Conservation (phyloP, 1,140 invertebrate genomes). For the Conus ventricosus region DNA sequence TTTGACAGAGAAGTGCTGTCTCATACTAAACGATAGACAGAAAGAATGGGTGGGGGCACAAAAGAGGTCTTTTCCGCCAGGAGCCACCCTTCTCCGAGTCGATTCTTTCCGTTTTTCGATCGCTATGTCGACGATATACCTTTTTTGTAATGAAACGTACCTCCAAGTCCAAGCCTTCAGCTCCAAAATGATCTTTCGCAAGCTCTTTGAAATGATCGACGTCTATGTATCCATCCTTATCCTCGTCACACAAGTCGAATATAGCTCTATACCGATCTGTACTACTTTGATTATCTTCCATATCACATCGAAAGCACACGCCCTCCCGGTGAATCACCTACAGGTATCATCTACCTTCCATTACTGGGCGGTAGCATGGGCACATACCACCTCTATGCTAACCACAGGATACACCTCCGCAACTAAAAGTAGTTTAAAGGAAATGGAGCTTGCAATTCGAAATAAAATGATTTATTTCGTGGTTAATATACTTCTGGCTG, state of each 20-base stretch:
- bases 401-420: not conserved
- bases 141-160: not conserved
- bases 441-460: not conserved
- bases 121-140: no score
- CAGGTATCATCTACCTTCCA: slow-evolving; percentile 28
- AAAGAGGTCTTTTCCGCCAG: no score
- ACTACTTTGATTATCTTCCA: slow-evolving; percentile 55
- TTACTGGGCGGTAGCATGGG: not conserved
- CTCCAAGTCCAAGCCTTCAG: slow-evolving; percentile 53
- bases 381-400: not conserved
- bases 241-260: slow-evolving; percentile 69
- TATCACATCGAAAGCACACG: slow-evolving; percentile 30
- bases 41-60: no score
- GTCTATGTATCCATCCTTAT: slow-evolving; percentile 69
- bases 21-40: no score
- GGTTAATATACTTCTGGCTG: no score
- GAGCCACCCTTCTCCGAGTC: no score
- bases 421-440: slow-evolving; percentile 18
- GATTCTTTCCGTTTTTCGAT: no score
- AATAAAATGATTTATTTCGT: no score
- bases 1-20: no score
- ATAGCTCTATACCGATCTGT: slow-evolving; percentile 62
- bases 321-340: slow-evolving; percentile 29
- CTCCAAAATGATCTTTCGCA: slow-evolving; percentile 69
- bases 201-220: slow-evolving; percentile 66